Percentiles rank a stretch among this genome's conserved stretches.
phyloP scores from a whole-genome alignment of 2,888 invertebrate genomes.

The Isotomurus palustris region DNA sequence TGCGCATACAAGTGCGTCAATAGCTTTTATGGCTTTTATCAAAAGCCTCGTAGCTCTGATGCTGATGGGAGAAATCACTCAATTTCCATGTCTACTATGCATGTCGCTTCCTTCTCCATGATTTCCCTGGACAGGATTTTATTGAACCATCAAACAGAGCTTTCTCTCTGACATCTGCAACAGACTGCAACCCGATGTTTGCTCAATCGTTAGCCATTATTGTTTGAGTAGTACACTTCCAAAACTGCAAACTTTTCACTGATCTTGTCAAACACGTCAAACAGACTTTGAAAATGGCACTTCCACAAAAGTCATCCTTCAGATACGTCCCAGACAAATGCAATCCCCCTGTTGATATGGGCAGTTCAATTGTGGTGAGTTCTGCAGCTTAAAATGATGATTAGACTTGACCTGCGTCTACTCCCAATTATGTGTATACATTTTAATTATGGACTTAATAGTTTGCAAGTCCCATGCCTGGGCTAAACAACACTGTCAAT shows the following conservation, averaged over 20 bases:
- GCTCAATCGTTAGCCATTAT: neutral
- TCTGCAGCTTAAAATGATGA: neutral
- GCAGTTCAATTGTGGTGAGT: constrained; percentile 37
- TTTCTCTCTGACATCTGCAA: neutral
- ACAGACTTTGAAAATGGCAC: neutral
- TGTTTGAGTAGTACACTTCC: too few species aligned
- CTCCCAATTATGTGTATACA: too few species aligned
- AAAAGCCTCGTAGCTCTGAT: too few species aligned
- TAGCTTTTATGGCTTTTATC: too few species aligned
- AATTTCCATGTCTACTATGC: too few species aligned
- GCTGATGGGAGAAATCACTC: too few species aligned
- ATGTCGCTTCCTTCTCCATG: too few species aligned
- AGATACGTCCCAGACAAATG: constrained; percentile 39
- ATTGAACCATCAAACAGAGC: neutral
- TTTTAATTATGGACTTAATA: constrained; percentile 7
- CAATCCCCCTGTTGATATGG: constrained; percentile 39
- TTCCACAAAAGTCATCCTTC: neutral
- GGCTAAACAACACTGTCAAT: constrained; percentile 36
- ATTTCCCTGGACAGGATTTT: too few species aligned
- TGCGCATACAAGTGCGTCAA: too few species aligned
- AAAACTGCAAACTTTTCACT: neutral
- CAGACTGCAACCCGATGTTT: neutral
- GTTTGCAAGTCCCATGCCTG: constrained; percentile 43
- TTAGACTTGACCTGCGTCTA: too few species aligned
- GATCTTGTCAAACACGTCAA: neutral